Conservation (phyloP, 2,113 vertebrate genomes). For the Halichoerus grypus region DNA sequence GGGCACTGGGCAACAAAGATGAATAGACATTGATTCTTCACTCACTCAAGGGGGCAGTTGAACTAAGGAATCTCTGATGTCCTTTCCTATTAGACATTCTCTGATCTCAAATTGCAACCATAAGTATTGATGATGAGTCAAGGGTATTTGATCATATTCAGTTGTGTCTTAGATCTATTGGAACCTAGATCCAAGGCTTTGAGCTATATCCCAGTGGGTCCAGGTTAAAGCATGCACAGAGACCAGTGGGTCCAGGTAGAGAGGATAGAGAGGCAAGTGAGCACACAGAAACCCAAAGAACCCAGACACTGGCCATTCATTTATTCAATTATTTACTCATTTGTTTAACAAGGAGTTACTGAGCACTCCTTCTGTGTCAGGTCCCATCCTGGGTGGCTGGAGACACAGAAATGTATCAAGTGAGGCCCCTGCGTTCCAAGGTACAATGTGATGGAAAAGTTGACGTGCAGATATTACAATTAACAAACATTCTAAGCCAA, state of each 20-base stretch:
- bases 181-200: neutral
- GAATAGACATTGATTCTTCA: neutral
- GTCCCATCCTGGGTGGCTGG: no score
- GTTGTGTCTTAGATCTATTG: neutral
- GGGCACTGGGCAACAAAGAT: neutral
- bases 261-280: neutral
- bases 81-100: neutral
- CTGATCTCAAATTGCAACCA: neutral
- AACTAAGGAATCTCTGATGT: neutral
- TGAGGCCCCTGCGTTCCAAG: neutral
- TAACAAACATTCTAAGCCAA: neutral
- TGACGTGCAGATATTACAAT: neutral
- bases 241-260: neutral
- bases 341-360: conserved; percentile 3
- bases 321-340: neutral
- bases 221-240: neutral
- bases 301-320: neutral
- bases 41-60: neutral
- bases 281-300: neutral
- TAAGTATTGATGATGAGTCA: neutral
- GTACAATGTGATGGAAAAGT: neutral
- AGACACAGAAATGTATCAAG: neutral
- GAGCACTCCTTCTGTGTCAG: neutral
- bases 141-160: neutral
- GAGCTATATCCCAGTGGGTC: neutral